Percentiles rank a stretch among this genome's conserved stretches.
Conservation (phyloP, 2,797 vertebrate species). For the Iguana delicatissima region DNA sequence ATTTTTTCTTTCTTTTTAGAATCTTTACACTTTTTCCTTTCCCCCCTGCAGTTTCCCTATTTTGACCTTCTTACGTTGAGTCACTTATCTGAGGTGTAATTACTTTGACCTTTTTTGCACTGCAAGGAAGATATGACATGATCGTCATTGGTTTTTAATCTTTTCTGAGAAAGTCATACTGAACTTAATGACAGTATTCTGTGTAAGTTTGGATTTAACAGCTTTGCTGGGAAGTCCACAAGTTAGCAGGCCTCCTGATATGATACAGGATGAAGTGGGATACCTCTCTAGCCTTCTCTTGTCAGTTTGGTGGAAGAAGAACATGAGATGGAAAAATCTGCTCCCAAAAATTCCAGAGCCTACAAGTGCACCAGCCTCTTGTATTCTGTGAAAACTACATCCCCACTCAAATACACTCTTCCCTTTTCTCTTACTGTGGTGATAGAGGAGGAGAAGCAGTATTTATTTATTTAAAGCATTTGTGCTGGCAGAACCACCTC, state of each 20-base stretch:
- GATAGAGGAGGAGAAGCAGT: neutral
- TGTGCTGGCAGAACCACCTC: too few species aligned
- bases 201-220: neutral
- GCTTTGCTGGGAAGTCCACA: neutral
- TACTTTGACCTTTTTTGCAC: neutral
- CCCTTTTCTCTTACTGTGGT: neutral
- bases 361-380: neutral
- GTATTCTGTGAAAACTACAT: neutral
- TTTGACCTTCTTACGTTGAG: constrained; percentile 10
- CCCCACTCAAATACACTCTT: neutral
- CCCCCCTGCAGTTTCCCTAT: neutral
- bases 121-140: neutral
- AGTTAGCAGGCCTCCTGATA: neutral
- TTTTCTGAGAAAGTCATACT: neutral
- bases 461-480: too few species aligned
- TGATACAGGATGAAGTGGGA: neutral
- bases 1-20: neutral
- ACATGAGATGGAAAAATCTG: neutral
- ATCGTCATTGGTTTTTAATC: neutral
- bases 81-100: neutral
- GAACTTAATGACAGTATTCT: neutral
- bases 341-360: neutral
- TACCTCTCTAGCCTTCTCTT: neutral
- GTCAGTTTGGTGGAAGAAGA: neutral
- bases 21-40: neutral